Evolutionary conservation across 2,113 vertebrate species (phyloP), one percentile per base, ranked within the genome.

Genomic region (Otolemur garnettii): DNA sequence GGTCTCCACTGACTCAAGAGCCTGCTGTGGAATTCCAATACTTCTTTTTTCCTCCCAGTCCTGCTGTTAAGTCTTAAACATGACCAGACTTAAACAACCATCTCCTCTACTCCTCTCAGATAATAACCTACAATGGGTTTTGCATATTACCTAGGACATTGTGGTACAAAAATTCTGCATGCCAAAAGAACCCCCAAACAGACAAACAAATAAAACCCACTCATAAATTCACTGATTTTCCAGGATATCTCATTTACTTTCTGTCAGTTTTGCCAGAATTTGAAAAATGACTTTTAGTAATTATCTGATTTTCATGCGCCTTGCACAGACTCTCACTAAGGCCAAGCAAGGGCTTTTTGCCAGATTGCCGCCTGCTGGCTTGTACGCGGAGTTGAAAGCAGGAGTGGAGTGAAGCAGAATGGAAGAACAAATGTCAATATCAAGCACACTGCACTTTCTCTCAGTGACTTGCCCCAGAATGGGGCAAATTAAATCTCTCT

Each of bases 61-160:
- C 68, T 94, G 75, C 71, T 72, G 71, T 74, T 89, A 96, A 95
- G 35, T 91, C 80, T 84, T 69, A 38, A 38, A 38, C 68, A 55
- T n/a, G 83, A 86, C 50, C 38, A 66, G 50, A 95, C 57, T 94
- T 96, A 91, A 91, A 94, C 53, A 95, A 91, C 55, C 69, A 80
- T 84, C 80, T 90, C 35, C 57, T 93, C 30, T 26, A 66, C 38
- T 53, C 4, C 6, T 42, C 66, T 77, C 77, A 90, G 64, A 81
- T n/a, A 88, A 94, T 80, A 64, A 28, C 26, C 83, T 79, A 95
- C 85, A 90, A 72, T 50, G 3, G 22, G 45, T 82, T 92, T 90
- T 64, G 28, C 24, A 59, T 89, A 82, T 75, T 86, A 96, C 62
- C 55, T 78, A 68, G 45, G 57, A 91, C 53, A 88, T 17, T 33